A percentile compares a stretch with the other conserved stretches of the same genome.
Evolutionary conservation across 2,113 vertebrate species (phyloP).

Genomic region (Cololabis saira): DNA sequence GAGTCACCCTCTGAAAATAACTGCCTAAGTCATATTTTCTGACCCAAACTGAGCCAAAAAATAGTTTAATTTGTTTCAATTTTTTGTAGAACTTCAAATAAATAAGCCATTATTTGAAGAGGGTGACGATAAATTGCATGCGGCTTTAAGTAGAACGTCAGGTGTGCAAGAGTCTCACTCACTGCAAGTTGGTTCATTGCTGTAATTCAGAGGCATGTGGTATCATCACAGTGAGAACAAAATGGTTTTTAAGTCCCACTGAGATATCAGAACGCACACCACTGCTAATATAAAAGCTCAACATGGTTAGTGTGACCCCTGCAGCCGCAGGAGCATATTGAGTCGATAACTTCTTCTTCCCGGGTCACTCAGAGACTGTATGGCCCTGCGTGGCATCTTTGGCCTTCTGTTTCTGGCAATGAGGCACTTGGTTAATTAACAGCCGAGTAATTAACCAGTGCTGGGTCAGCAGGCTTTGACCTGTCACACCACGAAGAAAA

Average conservation of each 20-base stretch:
- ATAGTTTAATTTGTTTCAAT: too few relatives aligned
- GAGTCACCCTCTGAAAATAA: too few relatives aligned
- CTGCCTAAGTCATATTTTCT: too few relatives aligned
- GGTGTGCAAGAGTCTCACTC: neutral
- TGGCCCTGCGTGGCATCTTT: conserved; percentile 13
- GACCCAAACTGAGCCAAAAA: too few relatives aligned
- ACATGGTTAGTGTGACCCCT: conserved; percentile 14
- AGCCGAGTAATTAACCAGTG: conserved; percentile 36
- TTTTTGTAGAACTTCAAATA: too few relatives aligned
- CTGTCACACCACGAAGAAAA: neutral
- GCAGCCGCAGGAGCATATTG: conserved; percentile 22
- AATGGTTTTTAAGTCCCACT: conserved; percentile 44
- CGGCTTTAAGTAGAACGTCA: too few relatives aligned
- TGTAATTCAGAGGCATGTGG: conserved; percentile 36
- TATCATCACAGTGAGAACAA: conserved; percentile 31
- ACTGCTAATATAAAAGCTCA: conserved; percentile 3
- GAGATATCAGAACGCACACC: conserved; percentile 21
- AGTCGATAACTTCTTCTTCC: conserved; percentile 24
- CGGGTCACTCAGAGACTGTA: conserved; percentile 4
- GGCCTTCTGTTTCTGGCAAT: conserved; percentile 36
- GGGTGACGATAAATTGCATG: too few relatives aligned
- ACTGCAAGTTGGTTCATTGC: conserved; percentile 7
- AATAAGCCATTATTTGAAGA: too few relatives aligned
- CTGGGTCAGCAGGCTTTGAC: conserved; percentile 12
- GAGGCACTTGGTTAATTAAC: conserved; percentile 54